Evolutionary conservation across 2,113 vertebrate genomes (phyloP).

Genomic region (Oxyruncus cristatus): DNA sequence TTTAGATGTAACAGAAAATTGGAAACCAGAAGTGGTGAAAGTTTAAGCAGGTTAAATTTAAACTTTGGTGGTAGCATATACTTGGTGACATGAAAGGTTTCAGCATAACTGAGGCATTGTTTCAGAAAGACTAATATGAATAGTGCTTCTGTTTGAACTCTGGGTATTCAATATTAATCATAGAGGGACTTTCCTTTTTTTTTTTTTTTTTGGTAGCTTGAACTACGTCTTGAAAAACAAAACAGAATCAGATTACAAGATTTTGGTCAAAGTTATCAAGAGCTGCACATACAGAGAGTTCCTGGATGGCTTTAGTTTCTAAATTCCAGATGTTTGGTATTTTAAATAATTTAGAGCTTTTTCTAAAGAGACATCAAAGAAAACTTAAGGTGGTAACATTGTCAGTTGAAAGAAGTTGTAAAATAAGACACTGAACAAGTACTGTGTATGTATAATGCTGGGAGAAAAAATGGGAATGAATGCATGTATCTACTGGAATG

Average conservation of each 20-base stretch:
- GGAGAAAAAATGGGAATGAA: not conserved
- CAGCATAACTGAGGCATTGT: not conserved
- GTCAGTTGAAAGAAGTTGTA: not conserved
- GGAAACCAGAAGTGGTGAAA: not conserved
- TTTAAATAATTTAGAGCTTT: not conserved
- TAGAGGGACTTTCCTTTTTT: not conserved
- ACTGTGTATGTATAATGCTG: not conserved
- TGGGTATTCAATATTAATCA: not conserved
- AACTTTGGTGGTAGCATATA: not conserved
- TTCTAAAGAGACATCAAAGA: not conserved
- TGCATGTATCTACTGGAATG: not conserved
- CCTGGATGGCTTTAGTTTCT: not conserved
- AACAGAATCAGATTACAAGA: not conserved
- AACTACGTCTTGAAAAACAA: not conserved
- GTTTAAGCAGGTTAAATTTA: not conserved
- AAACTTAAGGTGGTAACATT: not conserved
- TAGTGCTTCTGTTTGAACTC: not conserved
- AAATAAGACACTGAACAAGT: not conserved
- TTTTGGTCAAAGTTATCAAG: constrained; percentile 3
- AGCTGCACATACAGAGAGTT: not conserved
- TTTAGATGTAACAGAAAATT: not conserved
- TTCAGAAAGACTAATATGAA: not conserved
- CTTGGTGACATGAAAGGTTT: not conserved
- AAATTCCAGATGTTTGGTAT: not conserved
- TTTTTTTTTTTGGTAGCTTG: not conserved